Conservation (phyloP, 2,797 vertebrate genomes). For the Peromyscus aztecus region DNA sequence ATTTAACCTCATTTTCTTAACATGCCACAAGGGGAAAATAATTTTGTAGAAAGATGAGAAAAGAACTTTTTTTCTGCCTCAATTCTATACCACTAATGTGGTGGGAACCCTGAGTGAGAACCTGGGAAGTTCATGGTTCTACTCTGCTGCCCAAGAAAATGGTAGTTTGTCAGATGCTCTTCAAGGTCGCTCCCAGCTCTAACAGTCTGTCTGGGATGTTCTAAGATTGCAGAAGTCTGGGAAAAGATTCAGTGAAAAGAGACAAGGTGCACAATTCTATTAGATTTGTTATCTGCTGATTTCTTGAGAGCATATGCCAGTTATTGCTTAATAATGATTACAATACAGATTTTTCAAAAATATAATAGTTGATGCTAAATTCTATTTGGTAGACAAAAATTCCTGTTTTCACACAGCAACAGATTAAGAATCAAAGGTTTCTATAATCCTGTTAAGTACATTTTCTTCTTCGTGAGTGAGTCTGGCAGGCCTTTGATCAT, state of each 20-base stretch:
- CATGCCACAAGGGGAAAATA: background rate
- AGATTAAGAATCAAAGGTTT: slow-evolving; percentile 75
- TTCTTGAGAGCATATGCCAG: background rate
- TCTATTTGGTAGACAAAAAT: slow-evolving; percentile 53
- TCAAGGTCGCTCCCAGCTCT: background rate
- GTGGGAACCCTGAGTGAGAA: background rate
- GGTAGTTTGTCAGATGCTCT: background rate
- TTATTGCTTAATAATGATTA: background rate
- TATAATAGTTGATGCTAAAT: slow-evolving; percentile 48
- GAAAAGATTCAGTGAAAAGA: background rate
- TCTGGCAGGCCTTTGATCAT: slow-evolving; percentile 69
- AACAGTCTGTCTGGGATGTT: background rate
- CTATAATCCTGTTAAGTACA: slow-evolving; percentile 64
- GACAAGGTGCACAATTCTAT: slow-evolving; percentile 12
- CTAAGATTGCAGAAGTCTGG: slow-evolving; percentile 17
- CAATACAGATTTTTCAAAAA: slow-evolving; percentile 20
- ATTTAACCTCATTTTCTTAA: slow-evolving; percentile 45
- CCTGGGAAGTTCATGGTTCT: background rate
- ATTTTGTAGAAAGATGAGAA: slow-evolving; percentile 36
- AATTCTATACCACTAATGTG: background rate
- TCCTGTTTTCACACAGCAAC: slow-evolving; percentile 49
- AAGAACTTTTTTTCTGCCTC: background rate
- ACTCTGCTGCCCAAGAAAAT: background rate
- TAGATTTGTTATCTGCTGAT: background rate
- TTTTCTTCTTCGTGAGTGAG: slow-evolving; percentile 76